Base-by-base conservation (phyloP, 2,113 vertebrate genomes). In the Oreochromis tanganicae region DNA sequence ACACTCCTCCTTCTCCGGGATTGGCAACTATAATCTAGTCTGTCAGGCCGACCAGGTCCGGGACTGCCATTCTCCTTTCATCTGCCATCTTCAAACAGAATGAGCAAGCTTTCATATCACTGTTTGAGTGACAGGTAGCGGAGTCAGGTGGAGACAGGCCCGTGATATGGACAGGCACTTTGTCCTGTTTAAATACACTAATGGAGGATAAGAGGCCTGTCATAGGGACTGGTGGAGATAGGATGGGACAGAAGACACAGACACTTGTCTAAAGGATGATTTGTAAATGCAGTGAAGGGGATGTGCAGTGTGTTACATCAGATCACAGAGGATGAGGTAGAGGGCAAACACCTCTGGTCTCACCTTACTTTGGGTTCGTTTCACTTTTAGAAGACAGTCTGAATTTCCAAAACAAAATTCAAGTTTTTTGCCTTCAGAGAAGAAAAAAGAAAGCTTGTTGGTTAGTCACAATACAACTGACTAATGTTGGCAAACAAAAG, bases 11-110 rank as follows among this genome's bases (percentile, higher is more conserved):
- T 59, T 66, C 82, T 50, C 83, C 43, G 34, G 61, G 61, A 89
- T 80, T 1, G 38, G 56, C 85, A 38, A 56, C 59, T 83, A 93
- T 94, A 96, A 96, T 95, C 82, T 46, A 75, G 94, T 91, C 87
- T 93, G 95, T 93, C 94, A 92, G 93, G 88, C 89, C 90, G 90
- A 87, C 85, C 56, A 79, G 93, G 91, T 90, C 89, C 59, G 71
- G 88, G 89, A 88, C 89, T 86, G 68, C 87, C 43, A 84, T 84
- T 88, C 83, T 68, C 83, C 93, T 97, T 96, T 97, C 92, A 97
- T 97, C 95, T 91, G 73, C 88, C 85, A 85, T 91, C 96, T 95
- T 97, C 96, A 97, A 97, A 96, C 94, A 91, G 93, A 95, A 96
- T 97, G 91, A 89, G 87, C 50, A 84, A 55, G 92, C 96, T 97